phyloP scores from a whole-genome alignment of 2,797 vertebrate species.

The Hozukius guyotensis region DNA sequence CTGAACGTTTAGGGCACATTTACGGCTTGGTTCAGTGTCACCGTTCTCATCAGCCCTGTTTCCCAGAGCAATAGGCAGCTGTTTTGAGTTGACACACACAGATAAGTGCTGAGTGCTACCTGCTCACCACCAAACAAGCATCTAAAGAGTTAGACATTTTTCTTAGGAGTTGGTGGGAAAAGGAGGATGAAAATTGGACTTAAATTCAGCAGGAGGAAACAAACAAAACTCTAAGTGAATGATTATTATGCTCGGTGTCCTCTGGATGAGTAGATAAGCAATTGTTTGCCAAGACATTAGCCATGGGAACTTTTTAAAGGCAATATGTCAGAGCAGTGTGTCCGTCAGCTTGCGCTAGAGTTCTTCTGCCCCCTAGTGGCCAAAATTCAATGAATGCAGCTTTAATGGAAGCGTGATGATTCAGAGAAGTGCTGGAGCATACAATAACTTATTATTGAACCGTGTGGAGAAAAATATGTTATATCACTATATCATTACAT shows the following conservation, averaged over 20 bases:
- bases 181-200: neutral
- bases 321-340: neutral
- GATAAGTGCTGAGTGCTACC: neutral
- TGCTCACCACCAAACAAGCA: neutral
- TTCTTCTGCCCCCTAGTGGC: neutral
- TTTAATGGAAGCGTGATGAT: neutral
- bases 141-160: neutral
- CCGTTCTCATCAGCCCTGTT: no score
- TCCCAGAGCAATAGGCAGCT: neutral
- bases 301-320: neutral
- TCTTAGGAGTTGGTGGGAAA: neutral
- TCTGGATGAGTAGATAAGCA: neutral
- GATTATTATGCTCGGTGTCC: neutral
- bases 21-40: no score
- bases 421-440: neutral
- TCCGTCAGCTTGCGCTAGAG: neutral
- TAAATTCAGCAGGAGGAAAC: neutral
- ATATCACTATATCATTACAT: no score
- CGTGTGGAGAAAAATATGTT: no score
- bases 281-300: no score
- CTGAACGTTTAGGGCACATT: rapidly evolving
- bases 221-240: no score
- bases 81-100: neutral
- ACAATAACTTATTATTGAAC: rapidly evolving
- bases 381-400: neutral